Evolutionary conservation across 2,888 invertebrate genomes (phyloP), one percentile per base, ranked within the genome.

Genomic region (Megamerina dolium): DNA sequence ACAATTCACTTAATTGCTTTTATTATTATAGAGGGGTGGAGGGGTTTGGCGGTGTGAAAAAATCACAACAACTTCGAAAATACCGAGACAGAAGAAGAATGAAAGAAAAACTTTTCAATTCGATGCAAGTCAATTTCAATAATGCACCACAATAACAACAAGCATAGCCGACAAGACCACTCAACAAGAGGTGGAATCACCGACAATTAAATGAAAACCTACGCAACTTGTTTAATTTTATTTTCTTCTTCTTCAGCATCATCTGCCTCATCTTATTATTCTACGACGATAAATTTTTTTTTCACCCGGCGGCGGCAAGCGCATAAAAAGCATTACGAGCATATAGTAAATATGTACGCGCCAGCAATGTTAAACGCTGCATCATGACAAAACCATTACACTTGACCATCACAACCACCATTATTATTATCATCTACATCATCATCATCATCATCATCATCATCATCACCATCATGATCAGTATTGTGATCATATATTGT

Each of bases 311-410:
- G n/a, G n/a, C n/a, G n/a, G n/a, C n/a, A n/a, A n/a, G n/a, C n/a
- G n/a, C n/a, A n/a, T n/a, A n/a, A n/a, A n/a, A n/a, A n/a, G n/a
- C n/a, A n/a, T n/a, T n/a, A n/a, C n/a, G n/a, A n/a, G n/a, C n/a
- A n/a, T n/a, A n/a, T n/a, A n/a, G n/a, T n/a, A n/a, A n/a, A n/a
- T n/a, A n/a, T n/a, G n/a, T n/a, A n/a, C n/a, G n/a, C n/a, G n/a
- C n/a, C n/a, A n/a, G n/a, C 10, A 23, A 23, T 51, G 35, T 62
- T 66, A 66, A 64, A 61, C 64, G 65, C 64, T 59, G 63, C 61
- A 64, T 64, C 64, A 64, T 66, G 66, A 64, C 61, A 60, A 61
- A 63, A 61, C 66, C 63, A 54, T 54, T 54, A 54, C 54, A 54
- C 52, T 54, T 54, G 54, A 54, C 52, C 54, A 50, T 45, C 49